Conservation (phyloP, 2,797 vertebrate genomes). For the Mus spretus region DNA sequence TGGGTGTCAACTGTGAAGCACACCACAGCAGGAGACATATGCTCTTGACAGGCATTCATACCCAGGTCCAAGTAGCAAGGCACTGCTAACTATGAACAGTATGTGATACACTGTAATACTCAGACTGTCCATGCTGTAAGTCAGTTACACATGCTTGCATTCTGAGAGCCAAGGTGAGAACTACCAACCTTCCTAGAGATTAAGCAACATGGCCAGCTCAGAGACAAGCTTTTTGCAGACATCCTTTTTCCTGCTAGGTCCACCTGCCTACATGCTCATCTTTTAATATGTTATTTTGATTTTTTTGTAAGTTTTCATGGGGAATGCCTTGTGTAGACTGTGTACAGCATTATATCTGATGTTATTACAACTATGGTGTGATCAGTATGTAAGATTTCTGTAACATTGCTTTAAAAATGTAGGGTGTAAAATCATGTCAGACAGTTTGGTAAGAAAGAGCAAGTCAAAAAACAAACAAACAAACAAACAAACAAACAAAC, state of each 20-base stretch:
- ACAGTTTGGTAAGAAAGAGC: neutral
- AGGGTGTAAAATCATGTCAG: neutral
- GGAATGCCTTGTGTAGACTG: slow-evolving; percentile 79
- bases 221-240: slow-evolving; percentile 21
- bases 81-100: neutral
- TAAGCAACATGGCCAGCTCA: slow-evolving; percentile 31
- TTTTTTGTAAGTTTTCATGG: slow-evolving; percentile 72
- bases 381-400: slow-evolving; percentile 75
- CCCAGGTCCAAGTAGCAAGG: neutral
- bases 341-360: slow-evolving; percentile 75
- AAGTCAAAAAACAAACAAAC: too few species aligned
- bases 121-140: slow-evolving; percentile 28
- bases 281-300: slow-evolving; percentile 79
- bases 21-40: neutral
- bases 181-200: neutral
- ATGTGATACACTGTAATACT: neutral
- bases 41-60: neutral
- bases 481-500: too few species aligned
- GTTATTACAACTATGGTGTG: slow-evolving; percentile 82
- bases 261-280: slow-evolving; percentile 60
- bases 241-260: slow-evolving; percentile 78
- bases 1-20: neutral
- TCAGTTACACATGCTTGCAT: too few species aligned
- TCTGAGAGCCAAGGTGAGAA: neutral
- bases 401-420: slow-evolving; percentile 83